Base-by-base conservation (phyloP, 2,888 invertebrate species). In the Elgonia sp. region DNA sequence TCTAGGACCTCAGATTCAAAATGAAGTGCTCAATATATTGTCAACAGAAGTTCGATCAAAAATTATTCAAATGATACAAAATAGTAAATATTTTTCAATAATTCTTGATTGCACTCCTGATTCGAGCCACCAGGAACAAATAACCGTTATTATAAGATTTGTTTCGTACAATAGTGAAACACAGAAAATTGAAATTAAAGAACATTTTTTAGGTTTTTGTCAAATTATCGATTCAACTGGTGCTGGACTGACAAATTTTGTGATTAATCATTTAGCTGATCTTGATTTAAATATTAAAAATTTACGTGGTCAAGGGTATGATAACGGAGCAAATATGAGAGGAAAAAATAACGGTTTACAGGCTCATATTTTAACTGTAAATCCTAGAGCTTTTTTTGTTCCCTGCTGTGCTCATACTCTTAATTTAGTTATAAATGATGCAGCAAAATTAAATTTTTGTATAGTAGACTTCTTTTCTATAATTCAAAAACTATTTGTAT, bases 381-480 rank as follows among this genome's bases (percentile, higher is more conserved):
- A 55, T 18, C n/a, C 55, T 12, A 55, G 55, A 55, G 55, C 55
- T n/a, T 55, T 55, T 55, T 55, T 16, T 55, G 55, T 55, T n/a
- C 55, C 55, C 1, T 55, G 55, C 14, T 55, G n/a, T 7, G 55
- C 55, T 55, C 55, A 18, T 55, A 55, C 55, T n/a, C 18, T 55
- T 9, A 55, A 55, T 55, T 55, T 55, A 55, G 55, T 55, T 4
- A n/a, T 55, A 3, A 55, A 55, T n/a, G 18, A 18, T 55, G 18
- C 55, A 16, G 55, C 55, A 55, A 55, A 55, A 18, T 12, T 55
- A n/a, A 46, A 46, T 14, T 10, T 46, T 46, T 2, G 2, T 12
- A 46, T 46, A 46, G 7, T 46, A 12, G 14, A 46, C 14, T 46
- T 46, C 14, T 46, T 46, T 46, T 10, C 12, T 46, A 46, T 46